Base-by-base conservation (phyloP, 2,113 vertebrate species). In the Burhinus oedicnemus region DNA sequence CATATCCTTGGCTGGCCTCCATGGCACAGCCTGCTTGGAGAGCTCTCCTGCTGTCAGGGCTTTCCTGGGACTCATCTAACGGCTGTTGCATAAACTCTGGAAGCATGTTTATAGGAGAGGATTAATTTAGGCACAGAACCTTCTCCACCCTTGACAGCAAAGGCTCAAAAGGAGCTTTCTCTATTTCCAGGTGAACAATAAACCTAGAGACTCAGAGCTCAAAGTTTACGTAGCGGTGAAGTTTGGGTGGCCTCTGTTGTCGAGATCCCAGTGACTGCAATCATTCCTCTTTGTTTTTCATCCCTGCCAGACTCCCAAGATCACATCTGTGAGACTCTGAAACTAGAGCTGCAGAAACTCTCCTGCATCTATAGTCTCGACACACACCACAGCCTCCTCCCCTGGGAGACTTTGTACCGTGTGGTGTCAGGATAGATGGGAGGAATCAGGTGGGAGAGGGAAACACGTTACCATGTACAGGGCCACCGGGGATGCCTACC, bases 21-120 rank as follows among this genome's bases (percentile, higher is more conserved):
- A 23, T 6, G 36, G 90, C 76, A 51, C 57, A 75, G 91, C 52
- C 82, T 58, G 20, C 72, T 71, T 88, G 66, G 89, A 96, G 85
- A 90, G 64, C 81, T 90, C 74, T 89, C 44, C 74, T 75, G 64
- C 75, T 94, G 85, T 74, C 90, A 96, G 91, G 83, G 70, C 62
- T 91, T 97, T 91, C 96, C 97, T 97, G 97, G 95, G 79, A 97
- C 94, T 97, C 92, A 79, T 98, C 97, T 97, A 89, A 71, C 60
- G 79, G 79, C 81, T 60, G 38, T 60, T 95, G 75, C 72, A 96
- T 98, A 98, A 98, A 98, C 97, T 98, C 79, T 83, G 68, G 86
- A 77, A 91, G 92, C 68, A 45, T 96, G 97, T 96, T 97, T 96
- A 97, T 94, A 93, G 87, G 76, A 85, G 68, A 88, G 93, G 96